Percentiles rank a stretch among this genome's conserved stretches.
phyloP scores from a whole-genome alignment of 2,113 vertebrate species.

The Micromys minutus region DNA sequence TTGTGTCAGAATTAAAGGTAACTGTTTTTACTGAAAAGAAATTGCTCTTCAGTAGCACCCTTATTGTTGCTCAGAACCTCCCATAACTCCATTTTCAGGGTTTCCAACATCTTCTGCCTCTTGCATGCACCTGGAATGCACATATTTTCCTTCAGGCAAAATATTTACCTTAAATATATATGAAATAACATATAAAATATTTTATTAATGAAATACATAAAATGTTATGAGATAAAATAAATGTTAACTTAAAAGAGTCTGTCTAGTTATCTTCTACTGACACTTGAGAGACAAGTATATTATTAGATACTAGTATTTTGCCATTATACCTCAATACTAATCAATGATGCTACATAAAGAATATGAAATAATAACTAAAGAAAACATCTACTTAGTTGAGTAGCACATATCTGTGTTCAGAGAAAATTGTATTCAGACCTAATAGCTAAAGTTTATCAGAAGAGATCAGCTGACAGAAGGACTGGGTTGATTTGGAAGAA shows the following conservation, averaged over 20 bases:
- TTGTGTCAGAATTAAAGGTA: slow-evolving; percentile 18
- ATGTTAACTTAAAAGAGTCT: neutral
- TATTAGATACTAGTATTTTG: neutral
- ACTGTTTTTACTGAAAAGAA: slow-evolving; percentile 18
- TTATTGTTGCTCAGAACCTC: neutral
- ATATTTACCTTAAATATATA: too few relatives aligned
- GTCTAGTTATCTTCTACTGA: neutral
- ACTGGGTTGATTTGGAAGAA: neutral
- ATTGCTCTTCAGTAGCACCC: neutral
- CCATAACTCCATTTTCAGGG: neutral
- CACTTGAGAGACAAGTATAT: neutral
- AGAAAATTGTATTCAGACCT: neutral
- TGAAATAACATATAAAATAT: too few relatives aligned
- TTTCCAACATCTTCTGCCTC: neutral
- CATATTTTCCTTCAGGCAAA: too few relatives aligned
- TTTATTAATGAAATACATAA: too few relatives aligned
- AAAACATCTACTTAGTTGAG: neutral
- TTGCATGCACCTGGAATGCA: neutral
- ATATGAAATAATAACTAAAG: neutral
- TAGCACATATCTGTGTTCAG: neutral
- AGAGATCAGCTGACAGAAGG: neutral
- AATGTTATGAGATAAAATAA: too few relatives aligned
- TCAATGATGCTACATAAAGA: neutral
- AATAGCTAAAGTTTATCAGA: neutral
- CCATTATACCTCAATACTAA: neutral